These are phyloP conservation scores for Anarrhichthys ocellatus DNA, from an alignment of 2,113 vertebrate genomes.

Conservation along the genomic window DNA sequence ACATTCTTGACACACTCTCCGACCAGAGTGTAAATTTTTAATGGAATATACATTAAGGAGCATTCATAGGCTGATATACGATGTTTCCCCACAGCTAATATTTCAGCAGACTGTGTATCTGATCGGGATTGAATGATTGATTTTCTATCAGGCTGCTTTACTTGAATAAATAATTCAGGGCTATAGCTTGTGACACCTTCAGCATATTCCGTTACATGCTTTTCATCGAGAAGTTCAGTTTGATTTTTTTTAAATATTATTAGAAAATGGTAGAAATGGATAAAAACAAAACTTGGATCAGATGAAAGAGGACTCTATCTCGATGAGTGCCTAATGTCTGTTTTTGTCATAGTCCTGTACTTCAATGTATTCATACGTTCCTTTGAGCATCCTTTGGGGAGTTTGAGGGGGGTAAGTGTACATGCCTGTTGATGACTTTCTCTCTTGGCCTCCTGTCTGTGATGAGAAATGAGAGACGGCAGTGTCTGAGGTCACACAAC, in stretches of 20 bases:
- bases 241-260: constrained; percentile 35
- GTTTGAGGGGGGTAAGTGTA: background rate
- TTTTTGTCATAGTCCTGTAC: background rate
- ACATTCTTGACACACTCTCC: constrained; percentile 38
- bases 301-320: constrained; percentile 19
- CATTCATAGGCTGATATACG: constrained; percentile 69
- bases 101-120: constrained; percentile 76
- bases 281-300: constrained; percentile 8
- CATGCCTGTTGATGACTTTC: constrained; percentile 74
- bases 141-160: constrained; percentile 77
- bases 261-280: constrained; percentile 36
- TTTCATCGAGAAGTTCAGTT: constrained; percentile 41
- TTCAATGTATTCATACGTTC: background rate
- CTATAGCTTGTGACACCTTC: constrained; percentile 76
- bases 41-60: constrained; percentile 85
- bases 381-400: constrained; percentile 17
- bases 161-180: constrained; percentile 81
- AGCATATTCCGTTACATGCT: constrained; percentile 74
- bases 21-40: constrained; percentile 76
- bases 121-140: constrained; percentile 77
- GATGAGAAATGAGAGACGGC: constrained; percentile 75
- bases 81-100: constrained; percentile 76
- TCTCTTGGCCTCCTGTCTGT: constrained; percentile 67
- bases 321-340: background rate
- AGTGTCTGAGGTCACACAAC: constrained; percentile 81